These are phyloP conservation scores for Callipepla squamata DNA, from an alignment of 2,113 vertebrate species.

Conservation along the genomic window DNA sequence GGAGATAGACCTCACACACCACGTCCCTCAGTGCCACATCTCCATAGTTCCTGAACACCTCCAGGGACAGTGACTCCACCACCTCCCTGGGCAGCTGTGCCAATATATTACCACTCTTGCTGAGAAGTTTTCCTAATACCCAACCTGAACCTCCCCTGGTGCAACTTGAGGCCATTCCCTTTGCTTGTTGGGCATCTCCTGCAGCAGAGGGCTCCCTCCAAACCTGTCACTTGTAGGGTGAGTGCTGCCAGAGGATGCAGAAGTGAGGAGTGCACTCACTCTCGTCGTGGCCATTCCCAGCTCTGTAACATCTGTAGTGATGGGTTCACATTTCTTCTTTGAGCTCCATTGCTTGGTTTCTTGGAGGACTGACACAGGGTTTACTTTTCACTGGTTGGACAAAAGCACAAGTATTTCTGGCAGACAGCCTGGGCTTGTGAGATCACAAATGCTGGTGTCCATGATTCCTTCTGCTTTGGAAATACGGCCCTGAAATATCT, in stretches of 20 bases:
- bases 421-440: constrained; percentile 13
- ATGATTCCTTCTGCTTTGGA: background rate
- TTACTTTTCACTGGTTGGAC: constrained; percentile 35
- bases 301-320: background rate
- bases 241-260: background rate
- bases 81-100: background rate
- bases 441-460: background rate
- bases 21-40: too few relatives aligned
- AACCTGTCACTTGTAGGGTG: background rate
- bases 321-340: background rate
- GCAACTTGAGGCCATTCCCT: background rate
- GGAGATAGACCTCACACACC: background rate
- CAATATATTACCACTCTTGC: background rate
- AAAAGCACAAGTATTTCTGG: constrained; percentile 45
- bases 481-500: constrained; percentile 19
- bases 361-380: constrained; percentile 9
- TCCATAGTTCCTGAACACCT: background rate
- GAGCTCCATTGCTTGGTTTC: background rate
- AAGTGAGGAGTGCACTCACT: background rate
- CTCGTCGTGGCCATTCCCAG: background rate
- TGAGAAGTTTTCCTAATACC: background rate
- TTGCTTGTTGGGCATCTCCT: background rate
- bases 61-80: background rate
- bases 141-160: background rate
- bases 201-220: background rate